These are phyloP conservation scores for Drosophila neotestacea DNA, from an alignment of 2,888 invertebrate species.

Conservation along the genomic window DNA sequence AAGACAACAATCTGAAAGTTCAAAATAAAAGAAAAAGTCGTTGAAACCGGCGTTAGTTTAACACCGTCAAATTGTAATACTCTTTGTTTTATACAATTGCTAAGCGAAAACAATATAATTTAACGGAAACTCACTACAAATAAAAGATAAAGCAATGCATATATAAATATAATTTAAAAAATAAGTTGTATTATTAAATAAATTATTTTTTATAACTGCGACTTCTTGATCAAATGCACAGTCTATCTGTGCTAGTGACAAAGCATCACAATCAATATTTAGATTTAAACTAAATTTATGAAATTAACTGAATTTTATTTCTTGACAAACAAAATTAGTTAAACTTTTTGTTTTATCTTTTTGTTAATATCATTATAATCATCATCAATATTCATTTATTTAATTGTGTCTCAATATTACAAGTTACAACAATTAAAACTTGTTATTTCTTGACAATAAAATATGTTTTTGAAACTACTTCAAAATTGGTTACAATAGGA, in stretches of 20 bases:
- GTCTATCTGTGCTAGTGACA: too few species aligned
- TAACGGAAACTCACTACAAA: background rate
- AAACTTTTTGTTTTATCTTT: too few species aligned
- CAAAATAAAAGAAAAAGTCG: slow-evolving; percentile 4
- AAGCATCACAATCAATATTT: too few species aligned
- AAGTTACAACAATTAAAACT: background rate
- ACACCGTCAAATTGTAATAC: slow-evolving; percentile 20
- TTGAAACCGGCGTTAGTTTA: background rate
- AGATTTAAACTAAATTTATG: too few species aligned
- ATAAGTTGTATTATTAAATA: too few species aligned
- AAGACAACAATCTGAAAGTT: slow-evolving; percentile 9
- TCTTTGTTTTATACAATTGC: background rate
- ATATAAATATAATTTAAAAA: too few species aligned
- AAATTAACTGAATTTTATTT: too few species aligned
- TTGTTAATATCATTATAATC: background rate
- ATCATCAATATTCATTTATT: background rate
- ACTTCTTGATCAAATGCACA: too few species aligned
- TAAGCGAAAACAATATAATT: background rate
- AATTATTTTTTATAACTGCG: too few species aligned
- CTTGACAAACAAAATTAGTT: too few species aligned
- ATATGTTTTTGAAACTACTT: background rate
- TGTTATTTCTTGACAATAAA: background rate
- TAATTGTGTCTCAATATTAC: too few species aligned
- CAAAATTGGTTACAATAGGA: too few species aligned
- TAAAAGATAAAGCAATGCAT: background rate